Percentiles rank a stretch among this genome's conserved stretches.
Conservation (phyloP, 2,888 invertebrate genomes). For the Noctuana brunneofusca region DNA sequence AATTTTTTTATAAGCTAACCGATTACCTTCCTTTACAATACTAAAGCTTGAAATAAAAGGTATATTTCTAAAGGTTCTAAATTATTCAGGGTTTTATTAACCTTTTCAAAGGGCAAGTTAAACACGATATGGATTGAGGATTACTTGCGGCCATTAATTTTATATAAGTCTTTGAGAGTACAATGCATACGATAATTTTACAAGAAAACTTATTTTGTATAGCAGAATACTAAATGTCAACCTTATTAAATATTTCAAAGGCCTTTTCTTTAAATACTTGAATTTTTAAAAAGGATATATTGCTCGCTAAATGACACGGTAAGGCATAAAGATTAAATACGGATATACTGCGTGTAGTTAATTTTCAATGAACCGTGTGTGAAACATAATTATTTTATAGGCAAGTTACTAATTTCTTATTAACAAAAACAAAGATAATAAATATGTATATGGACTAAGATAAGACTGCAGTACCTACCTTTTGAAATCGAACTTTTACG, state of each 20-base stretch:
- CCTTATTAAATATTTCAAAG: background rate
- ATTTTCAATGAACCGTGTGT: background rate
- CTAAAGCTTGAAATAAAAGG: background rate
- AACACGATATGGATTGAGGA: background rate
- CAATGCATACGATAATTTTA: background rate
- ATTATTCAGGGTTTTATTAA: background rate
- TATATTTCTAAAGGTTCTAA: background rate
- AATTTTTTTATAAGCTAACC: too few species aligned
- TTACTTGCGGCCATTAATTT: slow-evolving; percentile 8
- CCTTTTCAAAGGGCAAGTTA: background rate
- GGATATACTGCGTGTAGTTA: background rate
- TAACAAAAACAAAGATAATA: too few species aligned
- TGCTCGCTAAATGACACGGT: background rate
- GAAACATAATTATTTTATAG: too few species aligned
- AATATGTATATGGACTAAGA: too few species aligned
- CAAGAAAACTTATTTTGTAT: background rate
- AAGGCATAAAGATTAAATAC: background rate
- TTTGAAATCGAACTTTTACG: background rate
- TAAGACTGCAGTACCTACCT: too few species aligned
- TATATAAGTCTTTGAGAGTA: background rate
- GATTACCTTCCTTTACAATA: too few species aligned
- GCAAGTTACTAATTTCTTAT: too few species aligned
- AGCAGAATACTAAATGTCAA: background rate
- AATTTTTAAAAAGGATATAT: background rate
- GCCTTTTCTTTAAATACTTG: slow-evolving; percentile 1